Evolutionary conservation across 2,888 invertebrate species (phyloP).

Genomic region (Leptinotarsa peninsularis): DNA sequence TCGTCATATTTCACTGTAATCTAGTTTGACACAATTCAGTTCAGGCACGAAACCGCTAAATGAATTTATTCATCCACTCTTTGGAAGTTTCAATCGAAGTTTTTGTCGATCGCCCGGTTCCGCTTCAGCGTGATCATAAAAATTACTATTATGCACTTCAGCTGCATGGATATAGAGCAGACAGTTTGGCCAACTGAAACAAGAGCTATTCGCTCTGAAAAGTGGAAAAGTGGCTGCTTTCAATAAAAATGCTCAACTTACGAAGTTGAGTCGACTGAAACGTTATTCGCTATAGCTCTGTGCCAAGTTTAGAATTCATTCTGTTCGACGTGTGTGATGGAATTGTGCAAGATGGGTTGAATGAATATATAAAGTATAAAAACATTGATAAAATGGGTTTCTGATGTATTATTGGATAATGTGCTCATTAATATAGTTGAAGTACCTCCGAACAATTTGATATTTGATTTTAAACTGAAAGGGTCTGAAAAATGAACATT

Average conservation of each 20-base stretch:
- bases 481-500: too few relatives aligned
- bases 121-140: slow-evolving; percentile 6
- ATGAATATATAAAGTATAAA: too few relatives aligned
- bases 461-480: too few relatives aligned
- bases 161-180: background rate
- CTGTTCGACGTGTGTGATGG: slow-evolving; percentile 49
- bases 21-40: background rate
- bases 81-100: background rate
- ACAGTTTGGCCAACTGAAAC: slow-evolving; percentile 14
- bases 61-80: background rate
- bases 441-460: too few relatives aligned
- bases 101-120: background rate
- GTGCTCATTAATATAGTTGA: too few relatives aligned
- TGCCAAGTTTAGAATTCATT: slow-evolving; percentile 50
- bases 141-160: background rate
- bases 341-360: slow-evolving; percentile 50
- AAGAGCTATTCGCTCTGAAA: slow-evolving; percentile 9
- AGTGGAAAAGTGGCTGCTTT: slow-evolving; percentile 16
- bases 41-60: background rate
- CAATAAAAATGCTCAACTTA: slow-evolving; percentile 13
- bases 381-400: too few relatives aligned
- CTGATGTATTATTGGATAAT: too few relatives aligned
- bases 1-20: too few relatives aligned
- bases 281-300: slow-evolving; percentile 43
- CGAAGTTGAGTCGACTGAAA: slow-evolving; percentile 25